Evolutionary conservation across 2,888 invertebrate genomes (phyloP).

Genomic region (Rhamphomyia laevipes): DNA sequence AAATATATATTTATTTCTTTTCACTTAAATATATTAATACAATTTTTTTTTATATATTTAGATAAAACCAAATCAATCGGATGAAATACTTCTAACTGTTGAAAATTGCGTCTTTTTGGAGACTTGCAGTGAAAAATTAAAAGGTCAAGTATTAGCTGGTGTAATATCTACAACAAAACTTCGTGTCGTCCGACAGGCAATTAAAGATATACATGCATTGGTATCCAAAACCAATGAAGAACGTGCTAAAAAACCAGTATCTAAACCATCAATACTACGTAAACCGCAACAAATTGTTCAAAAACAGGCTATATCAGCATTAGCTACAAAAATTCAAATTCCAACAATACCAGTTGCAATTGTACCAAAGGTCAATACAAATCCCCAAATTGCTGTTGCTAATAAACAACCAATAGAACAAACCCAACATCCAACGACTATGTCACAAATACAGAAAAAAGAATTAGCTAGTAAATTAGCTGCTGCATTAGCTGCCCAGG

Average conservation of each 20-base stretch:
- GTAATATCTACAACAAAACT: constrained; percentile 46
- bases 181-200: constrained; percentile 55
- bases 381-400: neutral
- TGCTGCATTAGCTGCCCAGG: constrained; percentile 64
- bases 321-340: neutral
- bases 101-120: constrained; percentile 46
- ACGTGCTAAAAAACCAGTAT: constrained; percentile 26
- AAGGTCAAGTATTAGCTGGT: constrained; percentile 54
- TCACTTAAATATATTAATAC: neutral
- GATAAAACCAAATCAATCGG: constrained; percentile 50
- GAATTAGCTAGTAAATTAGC: constrained; percentile 62
- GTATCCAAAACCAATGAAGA: constrained; percentile 42
- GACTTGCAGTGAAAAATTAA: constrained; percentile 31
- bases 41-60: constrained; percentile 31
- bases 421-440: constrained; percentile 22
- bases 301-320: neutral
- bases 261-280: constrained; percentile 27
- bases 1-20: too few relatives aligned
- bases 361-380: neutral
- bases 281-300: constrained; percentile 10
- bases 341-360: neutral
- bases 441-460: constrained; percentile 29
- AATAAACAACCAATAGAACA: neutral
- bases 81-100: constrained; percentile 53
- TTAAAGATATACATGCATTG: constrained; percentile 57